Conservation (phyloP, 1,140 invertebrate species). For the Drosophila triauraria region DNA sequence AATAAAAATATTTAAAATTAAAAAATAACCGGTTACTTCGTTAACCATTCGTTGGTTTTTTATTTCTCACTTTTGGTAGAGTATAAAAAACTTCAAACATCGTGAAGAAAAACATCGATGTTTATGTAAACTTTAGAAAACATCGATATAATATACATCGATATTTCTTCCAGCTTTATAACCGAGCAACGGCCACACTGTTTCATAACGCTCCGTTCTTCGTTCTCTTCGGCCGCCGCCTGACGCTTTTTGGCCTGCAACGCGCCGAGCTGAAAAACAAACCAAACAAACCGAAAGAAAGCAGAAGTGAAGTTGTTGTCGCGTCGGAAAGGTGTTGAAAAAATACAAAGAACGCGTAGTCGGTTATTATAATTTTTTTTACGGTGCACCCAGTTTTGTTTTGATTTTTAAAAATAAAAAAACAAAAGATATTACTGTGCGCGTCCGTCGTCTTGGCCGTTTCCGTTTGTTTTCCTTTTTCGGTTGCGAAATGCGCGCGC, state of each 20-base stretch:
- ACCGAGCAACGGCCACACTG: background rate
- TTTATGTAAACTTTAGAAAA: background rate
- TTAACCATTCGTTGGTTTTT: background rate
- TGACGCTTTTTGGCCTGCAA: slow-evolving; percentile 1
- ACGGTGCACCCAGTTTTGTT: slow-evolving; percentile 54
- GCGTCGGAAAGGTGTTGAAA: slow-evolving; percentile 39
- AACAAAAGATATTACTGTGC: slow-evolving; percentile 12
- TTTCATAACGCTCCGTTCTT: background rate
- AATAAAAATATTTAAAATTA: background rate
- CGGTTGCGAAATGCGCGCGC: slow-evolving; percentile 69
- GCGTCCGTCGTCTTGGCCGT: slow-evolving; percentile 20
- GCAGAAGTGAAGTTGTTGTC: slow-evolving; percentile 29
- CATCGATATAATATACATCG: background rate
- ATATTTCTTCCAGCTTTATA: background rate
- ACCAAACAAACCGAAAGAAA: slow-evolving; percentile 12
- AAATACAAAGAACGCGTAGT: slow-evolving; percentile 12
- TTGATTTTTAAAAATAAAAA: slow-evolving; percentile 12
- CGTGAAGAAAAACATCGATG: background rate
- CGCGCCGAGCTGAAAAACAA: slow-evolving; percentile 2
- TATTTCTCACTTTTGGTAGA: background rate
- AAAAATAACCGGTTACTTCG: background rate
- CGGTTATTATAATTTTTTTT: slow-evolving; percentile 36
- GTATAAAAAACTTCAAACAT: background rate
- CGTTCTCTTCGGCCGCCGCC: background rate
- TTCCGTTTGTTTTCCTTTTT: slow-evolving; percentile 43